Base-by-base conservation (phyloP, 2,888 invertebrate species). In the Drosophila macrospina region DNA sequence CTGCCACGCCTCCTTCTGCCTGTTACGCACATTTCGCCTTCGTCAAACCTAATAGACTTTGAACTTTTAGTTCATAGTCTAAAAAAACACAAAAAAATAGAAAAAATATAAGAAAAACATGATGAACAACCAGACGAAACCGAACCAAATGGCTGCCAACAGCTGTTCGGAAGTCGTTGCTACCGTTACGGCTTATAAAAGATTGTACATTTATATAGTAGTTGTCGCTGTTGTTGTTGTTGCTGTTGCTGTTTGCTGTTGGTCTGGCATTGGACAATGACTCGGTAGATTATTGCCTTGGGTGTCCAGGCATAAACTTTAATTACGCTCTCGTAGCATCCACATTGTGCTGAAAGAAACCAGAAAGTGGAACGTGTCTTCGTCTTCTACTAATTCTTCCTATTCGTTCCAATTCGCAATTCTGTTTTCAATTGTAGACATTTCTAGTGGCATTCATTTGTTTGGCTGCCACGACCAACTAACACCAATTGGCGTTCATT, bases 401-500 rank as follows among this genome's bases (percentile, higher is more conserved):
- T 2, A 20, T 36, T 11, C 42, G 52, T 60, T 56, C 65, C 56
- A 54, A 57, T 62, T 65, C 50, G 52, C 51, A 54, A 45, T 69
- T 76, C 76, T 59, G 47, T 48, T 66, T 60, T 13, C 45, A 76
- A 76, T 76, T 76, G 75, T 54, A 56, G 59, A 56, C 61, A 76
- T 65, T 69, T 47, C 44, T 63, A 68, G 68, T 65, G 69, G 72
- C 74, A 75, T 69, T 76, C 69, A 73, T 69, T 75, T 75, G 57
- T 56, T 59, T 74, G 45, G 57, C 37, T 55, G 59, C 63, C 66
- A 63, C 72, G 80, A 69, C 80, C 81, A 82, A 82, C 85, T 82
- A 85, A 82, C 81, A 82, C 85, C 81, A 82, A 85, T 85, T 82
- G 81, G 69, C 74, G 76, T 64, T 80, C 75, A 85, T 82, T 85